Conservation (phyloP, 2,113 vertebrate genomes). For the Tringa solitaria region DNA sequence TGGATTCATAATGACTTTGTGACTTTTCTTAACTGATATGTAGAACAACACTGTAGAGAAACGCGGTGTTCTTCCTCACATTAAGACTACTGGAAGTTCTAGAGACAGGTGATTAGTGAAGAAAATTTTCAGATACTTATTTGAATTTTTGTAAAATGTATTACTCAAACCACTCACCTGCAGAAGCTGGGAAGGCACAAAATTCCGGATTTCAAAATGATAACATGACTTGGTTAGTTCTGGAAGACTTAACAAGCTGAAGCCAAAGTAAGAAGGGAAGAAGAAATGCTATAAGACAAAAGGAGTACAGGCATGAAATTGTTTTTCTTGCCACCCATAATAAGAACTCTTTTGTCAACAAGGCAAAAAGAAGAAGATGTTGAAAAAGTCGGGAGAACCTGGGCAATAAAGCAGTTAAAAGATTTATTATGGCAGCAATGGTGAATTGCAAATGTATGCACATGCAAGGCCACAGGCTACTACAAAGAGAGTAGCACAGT, state of each 20-base stretch:
- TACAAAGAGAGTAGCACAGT: not conserved
- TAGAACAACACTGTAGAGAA: not conserved
- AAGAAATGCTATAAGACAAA: not conserved
- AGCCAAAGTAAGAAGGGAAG: not conserved
- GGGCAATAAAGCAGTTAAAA: not conserved
- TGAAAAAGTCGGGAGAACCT: not conserved
- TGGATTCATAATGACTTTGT: not conserved
- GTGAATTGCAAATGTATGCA: not conserved
- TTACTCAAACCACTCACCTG: not conserved
- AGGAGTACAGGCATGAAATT: not conserved
- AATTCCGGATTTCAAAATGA: not conserved
- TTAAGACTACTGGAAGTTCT: not conserved
- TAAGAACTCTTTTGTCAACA: not conserved
- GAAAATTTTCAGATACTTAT: not conserved
- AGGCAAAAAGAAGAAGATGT: not conserved
- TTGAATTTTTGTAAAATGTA: not conserved
- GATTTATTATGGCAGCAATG: not conserved
- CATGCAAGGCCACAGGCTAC: not conserved
- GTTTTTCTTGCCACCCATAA: not conserved
- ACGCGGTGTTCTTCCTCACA: not conserved
- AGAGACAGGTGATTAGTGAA: not conserved
- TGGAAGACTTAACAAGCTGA: not conserved
- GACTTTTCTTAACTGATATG: fast-evolving
- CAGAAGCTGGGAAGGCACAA: not conserved
- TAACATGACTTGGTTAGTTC: not conserved